These are phyloP conservation scores for Ditula angustiorana DNA, from an alignment of 2,888 invertebrate species.

Conservation along the genomic window DNA sequence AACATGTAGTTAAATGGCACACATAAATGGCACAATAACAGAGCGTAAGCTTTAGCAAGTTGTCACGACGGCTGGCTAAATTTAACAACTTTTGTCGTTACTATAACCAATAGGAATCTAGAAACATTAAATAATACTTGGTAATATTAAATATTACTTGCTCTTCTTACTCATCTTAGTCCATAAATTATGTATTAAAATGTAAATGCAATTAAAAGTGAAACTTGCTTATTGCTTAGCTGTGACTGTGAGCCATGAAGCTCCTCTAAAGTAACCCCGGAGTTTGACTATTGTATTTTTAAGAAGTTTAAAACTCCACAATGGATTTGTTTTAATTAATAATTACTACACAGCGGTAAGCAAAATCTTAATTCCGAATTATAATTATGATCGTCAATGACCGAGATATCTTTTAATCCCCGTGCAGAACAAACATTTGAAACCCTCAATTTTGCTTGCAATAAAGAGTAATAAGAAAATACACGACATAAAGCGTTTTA, in stretches of 20 bases:
- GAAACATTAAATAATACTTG: constrained; percentile 4
- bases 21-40: no score
- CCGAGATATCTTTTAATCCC: not conserved
- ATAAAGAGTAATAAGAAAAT: no score
- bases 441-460: not conserved
- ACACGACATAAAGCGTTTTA: no score
- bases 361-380: not conserved
- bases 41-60: no score
- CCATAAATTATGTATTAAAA: constrained; percentile 28
- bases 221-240: constrained; percentile 3
- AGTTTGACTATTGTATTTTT: not conserved
- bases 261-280: not conserved
- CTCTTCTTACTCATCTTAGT: not conserved
- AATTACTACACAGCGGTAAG: not conserved
- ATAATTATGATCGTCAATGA: not conserved
- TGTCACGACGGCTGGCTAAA: no score
- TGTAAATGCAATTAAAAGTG: constrained; percentile 17
- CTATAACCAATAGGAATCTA: no score
- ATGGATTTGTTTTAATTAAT: not conserved
- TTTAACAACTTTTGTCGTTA: no score
- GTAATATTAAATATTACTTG: constrained; percentile 6
- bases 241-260: constrained; percentile 1
- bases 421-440: not conserved
- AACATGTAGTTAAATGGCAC: no score
- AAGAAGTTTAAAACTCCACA: not conserved